Base-by-base conservation (phyloP, 92 coral and sea anemone species). In the Parazoanthus swiftii region DNA sequence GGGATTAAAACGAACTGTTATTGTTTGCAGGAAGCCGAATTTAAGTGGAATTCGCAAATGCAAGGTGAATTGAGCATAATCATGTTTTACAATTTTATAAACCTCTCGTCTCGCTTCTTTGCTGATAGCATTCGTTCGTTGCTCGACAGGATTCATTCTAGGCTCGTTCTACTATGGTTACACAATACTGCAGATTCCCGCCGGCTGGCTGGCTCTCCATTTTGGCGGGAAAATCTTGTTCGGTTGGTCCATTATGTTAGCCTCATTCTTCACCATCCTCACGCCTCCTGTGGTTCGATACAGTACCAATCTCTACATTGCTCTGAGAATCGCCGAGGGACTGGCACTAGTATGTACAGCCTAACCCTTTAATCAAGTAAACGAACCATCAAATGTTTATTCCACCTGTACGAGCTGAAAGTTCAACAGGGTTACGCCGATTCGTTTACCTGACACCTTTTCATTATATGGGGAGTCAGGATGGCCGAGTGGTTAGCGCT, bases 151-250 rank as follows among this genome's bases (percentile, higher is more conserved):
- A 15, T 76, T 91, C 48, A 88, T 91, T 15, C 89, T 91, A 23
- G 93, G 93, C n/a, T 88, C 93, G 75, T 91, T 91, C 79, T 91
- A 91, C 71, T 91, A 91, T 59, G 93, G 93, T 2, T 91, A 91
- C 68, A 90, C 93, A 20, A 33, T 85, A 2, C 67, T 91, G 23
- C 93, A 91, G 85, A 91, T 91, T 83, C 93, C 93, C 15, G 89
- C 93, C n/a, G 93, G 93, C 43, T 81, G 90, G 87, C 20, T 88
- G 89, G 91, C 59, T 1, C 88, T 91, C 56, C 81, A 63, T 10
- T 80, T 84, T 66, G 93, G 93, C 36, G 93, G 93, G 63, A 91
- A 91, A 75, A 82, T 88, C 21, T 79, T 91, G 56, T 91, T 88
- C 72, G 93, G 93, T 16, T 91, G 89, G 72, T 86, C 91, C 9